Percentiles rank a stretch among this genome's conserved stretches.
These are phyloP conservation scores for Asobara japonica DNA, from an alignment of 1,140 invertebrate genomes.

Conservation along the genomic window DNA sequence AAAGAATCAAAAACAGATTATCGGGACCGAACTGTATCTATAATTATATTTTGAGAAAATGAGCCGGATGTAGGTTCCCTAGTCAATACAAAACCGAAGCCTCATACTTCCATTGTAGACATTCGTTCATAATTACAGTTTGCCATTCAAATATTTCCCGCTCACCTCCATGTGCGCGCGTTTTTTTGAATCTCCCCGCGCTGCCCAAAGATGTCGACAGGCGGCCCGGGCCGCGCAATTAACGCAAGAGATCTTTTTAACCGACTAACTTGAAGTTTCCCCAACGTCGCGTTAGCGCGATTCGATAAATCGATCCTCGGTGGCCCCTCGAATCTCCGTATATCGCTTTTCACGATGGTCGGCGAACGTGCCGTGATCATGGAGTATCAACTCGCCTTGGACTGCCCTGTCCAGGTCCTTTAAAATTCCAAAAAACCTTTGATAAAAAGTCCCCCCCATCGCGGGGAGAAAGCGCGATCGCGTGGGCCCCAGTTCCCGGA, in stretches of 20 bases:
- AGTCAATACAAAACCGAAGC: too few relatives aligned
- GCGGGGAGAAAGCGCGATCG: background rate
- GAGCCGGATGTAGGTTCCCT: too few relatives aligned
- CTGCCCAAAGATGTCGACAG: background rate
- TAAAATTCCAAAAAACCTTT: slow-evolving; percentile 29
- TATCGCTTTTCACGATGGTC: slow-evolving; percentile 42
- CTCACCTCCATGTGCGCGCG: background rate
- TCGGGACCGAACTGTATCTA: too few relatives aligned
- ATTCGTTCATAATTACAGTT: too few relatives aligned
- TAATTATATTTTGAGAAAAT: too few relatives aligned
- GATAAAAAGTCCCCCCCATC: background rate
- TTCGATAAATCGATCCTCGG: background rate
- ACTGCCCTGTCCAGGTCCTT: slow-evolving; percentile 45
- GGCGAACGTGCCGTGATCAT: slow-evolving; percentile 54
- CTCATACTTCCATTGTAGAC: too few relatives aligned
- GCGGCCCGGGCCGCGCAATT: background rate
- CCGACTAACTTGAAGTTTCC: background rate
- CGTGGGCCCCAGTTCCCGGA: background rate
- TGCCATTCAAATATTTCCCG: background rate
- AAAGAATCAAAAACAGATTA: too few relatives aligned
- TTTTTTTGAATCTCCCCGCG: background rate
- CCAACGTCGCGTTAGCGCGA: background rate
- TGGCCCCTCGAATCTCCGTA: too few relatives aligned
- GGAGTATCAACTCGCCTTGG: slow-evolving; percentile 46
- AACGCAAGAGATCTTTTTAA: background rate